A percentile compares a stretch with the other conserved stretches of the same genome.
Conservation (phyloP, 2,888 invertebrate species). For the Perizoma flavofasciatum region DNA sequence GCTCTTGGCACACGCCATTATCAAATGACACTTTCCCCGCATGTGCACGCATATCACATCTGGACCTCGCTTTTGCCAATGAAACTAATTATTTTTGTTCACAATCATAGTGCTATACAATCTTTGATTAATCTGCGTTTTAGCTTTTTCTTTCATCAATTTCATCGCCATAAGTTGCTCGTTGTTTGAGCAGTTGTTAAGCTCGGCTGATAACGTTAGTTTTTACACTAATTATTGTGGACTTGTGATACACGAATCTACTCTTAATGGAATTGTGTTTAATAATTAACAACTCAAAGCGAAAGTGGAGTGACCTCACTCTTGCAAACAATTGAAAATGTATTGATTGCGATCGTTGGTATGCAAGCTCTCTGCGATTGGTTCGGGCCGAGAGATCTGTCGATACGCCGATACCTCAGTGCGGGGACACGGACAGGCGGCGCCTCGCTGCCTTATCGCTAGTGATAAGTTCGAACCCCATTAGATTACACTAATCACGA, state of each 20-base stretch:
- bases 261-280: not conserved
- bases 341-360: conserved; percentile 36
- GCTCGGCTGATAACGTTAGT: no score
- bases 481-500: conserved; percentile 47
- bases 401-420: not conserved
- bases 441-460: conserved; percentile 40
- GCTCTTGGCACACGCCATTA: conserved; percentile 40
- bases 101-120: not conserved
- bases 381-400: conserved; percentile 3
- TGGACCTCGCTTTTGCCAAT: conserved; percentile 9
- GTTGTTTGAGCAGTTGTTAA: no score
- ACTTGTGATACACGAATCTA: no score
- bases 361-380: conserved; percentile 20
- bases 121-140: not conserved
- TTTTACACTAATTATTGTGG: no score
- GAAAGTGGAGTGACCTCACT: conserved; percentile 41
- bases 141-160: no score
- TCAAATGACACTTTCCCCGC: conserved; percentile 53
- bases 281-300: conserved; percentile 18
- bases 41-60: conserved; percentile 41
- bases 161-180: not conserved
- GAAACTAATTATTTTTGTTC: conserved; percentile 4
- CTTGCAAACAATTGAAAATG: conserved; percentile 46
- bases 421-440: conserved; percentile 20
- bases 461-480: conserved; percentile 45